These are phyloP conservation scores for Lithobius niger DNA, from an alignment of 1,140 invertebrate genomes.

Conservation along the genomic window DNA sequence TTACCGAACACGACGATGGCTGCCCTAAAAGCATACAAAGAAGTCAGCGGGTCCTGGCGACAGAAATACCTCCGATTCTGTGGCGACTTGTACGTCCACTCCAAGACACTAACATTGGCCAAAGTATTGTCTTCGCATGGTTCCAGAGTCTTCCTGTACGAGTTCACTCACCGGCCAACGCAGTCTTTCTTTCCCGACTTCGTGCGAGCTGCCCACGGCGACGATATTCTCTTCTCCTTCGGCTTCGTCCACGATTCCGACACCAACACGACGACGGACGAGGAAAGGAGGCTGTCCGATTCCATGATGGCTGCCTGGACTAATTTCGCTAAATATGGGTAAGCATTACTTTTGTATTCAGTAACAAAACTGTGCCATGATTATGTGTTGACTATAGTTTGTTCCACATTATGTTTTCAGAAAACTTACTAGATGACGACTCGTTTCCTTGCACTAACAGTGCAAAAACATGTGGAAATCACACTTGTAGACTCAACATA, in stretches of 20 bases:
- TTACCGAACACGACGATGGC: background rate
- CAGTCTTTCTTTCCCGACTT: slow-evolving; percentile 20
- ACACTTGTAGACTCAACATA: too few relatives aligned
- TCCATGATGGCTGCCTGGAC: slow-evolving; percentile 13
- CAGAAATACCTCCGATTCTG: slow-evolving; percentile 18
- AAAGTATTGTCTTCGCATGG: slow-evolving; percentile 4
- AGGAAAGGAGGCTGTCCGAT: slow-evolving; percentile 13
- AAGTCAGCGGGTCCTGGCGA: background rate
- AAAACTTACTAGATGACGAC: too few relatives aligned
- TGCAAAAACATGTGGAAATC: too few relatives aligned
- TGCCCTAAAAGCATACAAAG: background rate
- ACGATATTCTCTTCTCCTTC: slow-evolving; percentile 21
- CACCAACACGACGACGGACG: background rate
- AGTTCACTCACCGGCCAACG: slow-evolving; percentile 20
- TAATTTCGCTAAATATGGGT: slow-evolving; percentile 18
- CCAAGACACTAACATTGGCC: slow-evolving; percentile 8
- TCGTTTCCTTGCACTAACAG: too few relatives aligned
- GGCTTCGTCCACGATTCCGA: slow-evolving; percentile 13
- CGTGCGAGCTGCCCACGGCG: slow-evolving; percentile 20
- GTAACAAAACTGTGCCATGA: too few relatives aligned
- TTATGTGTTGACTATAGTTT: too few relatives aligned
- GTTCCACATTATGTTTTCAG: too few relatives aligned
- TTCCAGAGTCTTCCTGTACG: slow-evolving; percentile 15
- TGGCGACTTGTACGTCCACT: slow-evolving; percentile 15
- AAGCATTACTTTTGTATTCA: too few relatives aligned